Percentiles rank a stretch among this genome's conserved stretches.
phyloP scores from a whole-genome alignment of 1,140 invertebrate genomes.

The Brachionus koreanus region DNA sequence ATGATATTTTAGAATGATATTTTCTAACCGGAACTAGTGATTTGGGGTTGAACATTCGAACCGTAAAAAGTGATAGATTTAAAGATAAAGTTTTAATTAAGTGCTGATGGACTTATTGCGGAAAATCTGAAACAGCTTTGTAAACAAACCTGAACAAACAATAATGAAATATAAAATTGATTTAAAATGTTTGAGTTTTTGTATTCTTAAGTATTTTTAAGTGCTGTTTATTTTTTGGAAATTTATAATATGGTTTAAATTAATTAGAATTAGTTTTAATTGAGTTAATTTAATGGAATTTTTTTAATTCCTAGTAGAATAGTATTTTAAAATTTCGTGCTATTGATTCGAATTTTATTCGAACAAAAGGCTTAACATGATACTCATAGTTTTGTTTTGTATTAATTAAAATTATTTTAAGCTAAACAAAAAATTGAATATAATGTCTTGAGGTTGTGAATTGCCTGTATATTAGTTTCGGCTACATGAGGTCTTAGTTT shows the following conservation, averaged over 20 bases:
- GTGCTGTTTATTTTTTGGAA: not conserved
- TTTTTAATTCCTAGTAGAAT: not conserved
- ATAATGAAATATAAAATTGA: not conserved
- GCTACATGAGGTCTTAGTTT: not conserved
- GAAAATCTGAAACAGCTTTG: not conserved
- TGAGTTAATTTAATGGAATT: not conserved
- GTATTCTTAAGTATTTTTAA: not conserved
- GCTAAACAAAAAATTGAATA: not conserved
- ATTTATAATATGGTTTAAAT: not conserved
- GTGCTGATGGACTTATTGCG: not conserved
- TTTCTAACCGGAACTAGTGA: not conserved
- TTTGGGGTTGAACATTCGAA: not conserved
- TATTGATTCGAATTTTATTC: not conserved
- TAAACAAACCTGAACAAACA: not conserved
- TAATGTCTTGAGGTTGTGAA: not conserved
- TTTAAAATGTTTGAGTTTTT: not conserved
- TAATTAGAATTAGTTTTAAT: slow-evolving; percentile 3
- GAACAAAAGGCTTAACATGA: not conserved
- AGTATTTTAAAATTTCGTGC: not conserved
- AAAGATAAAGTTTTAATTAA: slow-evolving; percentile 7
- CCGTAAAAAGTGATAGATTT: slow-evolving; percentile 28
- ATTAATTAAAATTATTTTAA: not conserved
- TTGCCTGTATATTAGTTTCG: not conserved
- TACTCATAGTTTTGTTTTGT: not conserved
- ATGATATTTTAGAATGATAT: not conserved